A percentile compares a stretch with the other conserved stretches of the same genome.
Conservation (phyloP, 1,140 invertebrate species). For the Cyclargus thomasi region DNA sequence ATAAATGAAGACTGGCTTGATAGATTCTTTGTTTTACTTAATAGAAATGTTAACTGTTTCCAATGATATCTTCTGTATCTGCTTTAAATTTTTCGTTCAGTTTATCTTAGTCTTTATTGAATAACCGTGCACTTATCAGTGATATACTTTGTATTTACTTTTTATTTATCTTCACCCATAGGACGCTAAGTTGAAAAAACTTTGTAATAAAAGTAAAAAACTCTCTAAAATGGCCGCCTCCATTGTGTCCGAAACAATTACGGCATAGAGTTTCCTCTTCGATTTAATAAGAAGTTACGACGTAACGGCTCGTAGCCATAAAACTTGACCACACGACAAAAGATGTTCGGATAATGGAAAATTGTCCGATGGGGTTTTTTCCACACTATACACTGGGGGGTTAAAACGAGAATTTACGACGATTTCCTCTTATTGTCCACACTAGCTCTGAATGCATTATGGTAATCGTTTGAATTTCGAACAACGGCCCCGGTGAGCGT, state of each 20-base stretch:
- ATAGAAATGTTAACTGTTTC: background rate
- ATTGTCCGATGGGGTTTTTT: constrained; percentile 62
- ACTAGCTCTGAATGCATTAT: constrained; percentile 23
- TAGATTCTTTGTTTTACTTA: background rate
- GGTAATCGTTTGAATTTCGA: constrained; percentile 22
- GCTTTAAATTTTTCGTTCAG: too few relatives aligned
- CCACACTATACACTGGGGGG: constrained; percentile 40
- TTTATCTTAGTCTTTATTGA: too few relatives aligned
- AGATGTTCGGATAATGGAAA: constrained; percentile 60
- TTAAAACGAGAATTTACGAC: constrained; percentile 39
- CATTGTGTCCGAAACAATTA: constrained; percentile 55
- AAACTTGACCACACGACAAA: constrained; percentile 62
- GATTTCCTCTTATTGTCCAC: constrained; percentile 44
- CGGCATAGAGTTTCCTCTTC: constrained; percentile 48
- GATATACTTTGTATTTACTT: background rate
- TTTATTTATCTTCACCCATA: background rate
- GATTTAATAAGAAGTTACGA: constrained; percentile 65
- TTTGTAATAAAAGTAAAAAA: constrained; percentile 9
- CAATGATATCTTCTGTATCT: too few relatives aligned
- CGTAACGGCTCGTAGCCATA: constrained; percentile 44
- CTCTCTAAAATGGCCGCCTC: constrained; percentile 31
- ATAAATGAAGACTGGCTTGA: background rate
- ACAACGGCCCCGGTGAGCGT: background rate
- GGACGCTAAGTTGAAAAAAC: background rate
- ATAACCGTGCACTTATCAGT: too few relatives aligned